Evolutionary conservation across 2,888 invertebrate genomes (phyloP).

Genomic region (Pyrrhia umbra): DNA sequence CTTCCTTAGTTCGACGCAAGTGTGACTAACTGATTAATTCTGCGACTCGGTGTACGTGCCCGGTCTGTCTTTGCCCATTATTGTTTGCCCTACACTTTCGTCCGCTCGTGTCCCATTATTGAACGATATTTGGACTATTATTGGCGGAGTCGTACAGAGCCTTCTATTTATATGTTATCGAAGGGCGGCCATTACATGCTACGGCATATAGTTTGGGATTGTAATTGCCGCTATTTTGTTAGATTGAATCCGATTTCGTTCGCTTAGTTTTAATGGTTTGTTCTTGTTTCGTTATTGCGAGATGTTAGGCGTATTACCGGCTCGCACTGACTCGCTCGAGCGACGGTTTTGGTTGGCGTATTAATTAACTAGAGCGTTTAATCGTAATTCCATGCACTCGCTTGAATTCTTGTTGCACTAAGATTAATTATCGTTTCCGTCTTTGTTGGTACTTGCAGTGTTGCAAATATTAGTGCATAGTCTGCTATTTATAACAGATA

Average conservation of each 20-base stretch:
- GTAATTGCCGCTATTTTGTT: slow-evolving; percentile 86
- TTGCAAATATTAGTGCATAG: slow-evolving; percentile 46
- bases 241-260: slow-evolving; percentile 81
- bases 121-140: slow-evolving; percentile 86
- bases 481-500: slow-evolving; percentile 21
- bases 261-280: slow-evolving; percentile 76
- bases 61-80: slow-evolving; percentile 79
- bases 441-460: slow-evolving; percentile 62
- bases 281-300: slow-evolving; percentile 70
- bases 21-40: slow-evolving; percentile 90
- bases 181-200: slow-evolving; percentile 80
- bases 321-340: slow-evolving; percentile 46
- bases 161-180: slow-evolving; percentile 83
- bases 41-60: slow-evolving; percentile 83
- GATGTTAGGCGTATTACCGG: slow-evolving; percentile 61
- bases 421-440: slow-evolving; percentile 74
- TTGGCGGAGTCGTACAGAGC: slow-evolving; percentile 74
- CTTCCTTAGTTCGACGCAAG: slow-evolving; percentile 88
- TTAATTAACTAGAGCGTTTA: slow-evolving; percentile 70
- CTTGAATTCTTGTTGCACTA: slow-evolving; percentile 69
- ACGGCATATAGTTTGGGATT: slow-evolving; percentile 81
- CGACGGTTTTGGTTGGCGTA: slow-evolving; percentile 67
- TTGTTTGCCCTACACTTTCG: slow-evolving; percentile 84
- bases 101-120: slow-evolving; percentile 82
- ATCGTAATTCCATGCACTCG: slow-evolving; percentile 68